Base-by-base conservation (phyloP, 1,140 invertebrate species). In the Zophobas morio region DNA sequence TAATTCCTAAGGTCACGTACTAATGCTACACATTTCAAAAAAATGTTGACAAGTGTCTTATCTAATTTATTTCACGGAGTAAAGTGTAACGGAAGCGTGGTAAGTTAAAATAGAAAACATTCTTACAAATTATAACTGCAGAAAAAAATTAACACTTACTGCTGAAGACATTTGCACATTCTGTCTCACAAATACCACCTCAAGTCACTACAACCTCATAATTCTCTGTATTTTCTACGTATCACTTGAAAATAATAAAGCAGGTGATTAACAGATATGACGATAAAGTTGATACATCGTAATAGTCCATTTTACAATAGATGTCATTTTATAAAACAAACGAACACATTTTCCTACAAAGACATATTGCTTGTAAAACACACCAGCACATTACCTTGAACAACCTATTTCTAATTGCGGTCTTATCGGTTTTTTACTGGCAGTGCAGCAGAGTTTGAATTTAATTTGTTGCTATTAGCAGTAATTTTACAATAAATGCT, bases 161-260 rank as follows among this genome's bases (percentile, higher is more conserved):
- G 56, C 39, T 73, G 71, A n/a, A 53, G 39, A 40, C 71, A 73
- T 73, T 73, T 73, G 39, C 71, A 73, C 71, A 73, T 73, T 73
- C 37, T 73, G 71, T 40, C 37, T 66, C 33, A 42, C 60, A 66
- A 42, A 66, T 39, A 42, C 60, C n/a, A 66, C 60, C 42, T 40
- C 39, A 39, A n/a, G 8, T 66, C 60, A 66, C 60, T 39, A 66
- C 40, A 39, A 46, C 60, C 40, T 39, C 60, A 66, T 66, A 66
- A 66, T 66, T 66, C 8, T 36, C 35, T 42, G 20, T 66, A 66
- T 66, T 66, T 63, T 63, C 57, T 37, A 39, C 57, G 39, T 66
- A 66, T 42, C 37, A 66, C 37, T 66, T 66, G 8, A 39, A 66
- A 66, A 66, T 66, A 66, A 66, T 66, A 66, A 42, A 66, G 49